Percentiles rank a stretch among this genome's conserved stretches.
These are phyloP conservation scores for Drosophila rellima DNA, from an alignment of 2,888 invertebrate species.

Conservation along the genomic window DNA sequence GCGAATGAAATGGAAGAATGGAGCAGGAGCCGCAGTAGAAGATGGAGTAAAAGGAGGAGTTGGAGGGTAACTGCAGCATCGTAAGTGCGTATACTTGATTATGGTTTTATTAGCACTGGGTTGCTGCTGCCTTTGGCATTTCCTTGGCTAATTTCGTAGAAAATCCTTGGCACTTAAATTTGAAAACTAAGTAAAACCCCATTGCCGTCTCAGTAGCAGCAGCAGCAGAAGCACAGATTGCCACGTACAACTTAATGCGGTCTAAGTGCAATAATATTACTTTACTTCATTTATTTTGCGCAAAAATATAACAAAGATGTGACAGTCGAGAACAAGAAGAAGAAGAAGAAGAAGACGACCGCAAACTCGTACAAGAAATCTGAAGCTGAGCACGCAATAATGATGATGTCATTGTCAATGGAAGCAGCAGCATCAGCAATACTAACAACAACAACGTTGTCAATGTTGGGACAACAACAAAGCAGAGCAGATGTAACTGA, in stretches of 20 bases:
- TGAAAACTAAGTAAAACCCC: slow-evolving; percentile 74
- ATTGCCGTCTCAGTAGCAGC: slow-evolving; percentile 24
- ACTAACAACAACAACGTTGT: slow-evolving; percentile 45
- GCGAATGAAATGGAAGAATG: slow-evolving; percentile 1
- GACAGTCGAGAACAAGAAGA: slow-evolving; percentile 63
- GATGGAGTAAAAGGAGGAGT: not conserved
- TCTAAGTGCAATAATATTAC: slow-evolving; percentile 84
- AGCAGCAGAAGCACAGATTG: slow-evolving; percentile 70
- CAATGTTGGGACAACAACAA: slow-evolving; percentile 28
- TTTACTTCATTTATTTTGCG: slow-evolving; percentile 83
- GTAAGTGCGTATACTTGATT: slow-evolving; percentile 79
- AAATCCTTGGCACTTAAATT: slow-evolving; percentile 78
- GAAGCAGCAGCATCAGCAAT: slow-evolving; percentile 52
- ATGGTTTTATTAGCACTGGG: slow-evolving; percentile 75
- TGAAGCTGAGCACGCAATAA: slow-evolving; percentile 74
- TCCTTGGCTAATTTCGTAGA: slow-evolving; percentile 78
- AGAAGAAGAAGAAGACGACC: slow-evolving; percentile 31
- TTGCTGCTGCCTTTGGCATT: slow-evolving; percentile 58
- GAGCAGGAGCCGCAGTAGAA: not conserved
- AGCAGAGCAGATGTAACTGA: slow-evolving; percentile 78
- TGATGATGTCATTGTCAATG: slow-evolving; percentile 85
- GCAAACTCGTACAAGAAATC: slow-evolving; percentile 34
- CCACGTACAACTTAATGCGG: slow-evolving; percentile 83
- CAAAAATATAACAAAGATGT: slow-evolving; percentile 83
- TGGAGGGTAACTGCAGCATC: slow-evolving; percentile 43